Evolutionary conservation across 2,113 vertebrate species (phyloP).

Genomic region (Myxocyprinus asiaticus): DNA sequence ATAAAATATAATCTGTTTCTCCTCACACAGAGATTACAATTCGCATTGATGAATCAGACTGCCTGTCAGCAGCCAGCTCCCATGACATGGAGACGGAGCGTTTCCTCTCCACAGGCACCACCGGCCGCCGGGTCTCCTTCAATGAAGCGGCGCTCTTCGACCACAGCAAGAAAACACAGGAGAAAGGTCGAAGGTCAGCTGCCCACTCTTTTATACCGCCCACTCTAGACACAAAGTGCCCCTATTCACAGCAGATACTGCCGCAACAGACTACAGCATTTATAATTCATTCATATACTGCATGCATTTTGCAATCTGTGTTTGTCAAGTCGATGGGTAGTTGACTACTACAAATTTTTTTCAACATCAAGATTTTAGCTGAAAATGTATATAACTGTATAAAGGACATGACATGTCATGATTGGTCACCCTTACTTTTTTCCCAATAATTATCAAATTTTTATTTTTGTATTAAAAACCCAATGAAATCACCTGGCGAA

Average conservation of each 20-base stretch:
- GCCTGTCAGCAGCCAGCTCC: slow-evolving; percentile 81
- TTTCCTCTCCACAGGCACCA: slow-evolving; percentile 88
- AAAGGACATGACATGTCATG: too few relatives aligned
- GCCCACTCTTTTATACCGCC: not conserved
- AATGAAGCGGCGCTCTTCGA: slow-evolving; percentile 94
- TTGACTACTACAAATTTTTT: not conserved
- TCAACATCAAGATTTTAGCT: too few relatives aligned
- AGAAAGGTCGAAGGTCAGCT: slow-evolving; percentile 90
- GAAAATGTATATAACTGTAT: too few relatives aligned
- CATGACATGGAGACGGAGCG: slow-evolving; percentile 87
- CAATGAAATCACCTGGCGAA: too few relatives aligned
- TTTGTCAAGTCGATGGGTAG: too few relatives aligned
- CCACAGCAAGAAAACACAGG: slow-evolving; percentile 88
- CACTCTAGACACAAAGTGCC: slow-evolving; percentile 14
- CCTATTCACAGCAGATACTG: slow-evolving; percentile 4
- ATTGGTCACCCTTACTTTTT: too few relatives aligned
- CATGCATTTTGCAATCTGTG: too few relatives aligned
- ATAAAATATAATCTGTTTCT: slow-evolving; percentile 2
- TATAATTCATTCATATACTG: not conserved
- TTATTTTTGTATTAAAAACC: too few relatives aligned
- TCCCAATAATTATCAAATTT: too few relatives aligned
- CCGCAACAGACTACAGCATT: not conserved
- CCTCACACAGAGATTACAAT: slow-evolving; percentile 83
- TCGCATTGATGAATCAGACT: slow-evolving; percentile 87
- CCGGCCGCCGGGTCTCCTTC: slow-evolving; percentile 91